phyloP scores from a whole-genome alignment of 2,113 vertebrate genomes.

The Nothobranchius furzeri region DNA sequence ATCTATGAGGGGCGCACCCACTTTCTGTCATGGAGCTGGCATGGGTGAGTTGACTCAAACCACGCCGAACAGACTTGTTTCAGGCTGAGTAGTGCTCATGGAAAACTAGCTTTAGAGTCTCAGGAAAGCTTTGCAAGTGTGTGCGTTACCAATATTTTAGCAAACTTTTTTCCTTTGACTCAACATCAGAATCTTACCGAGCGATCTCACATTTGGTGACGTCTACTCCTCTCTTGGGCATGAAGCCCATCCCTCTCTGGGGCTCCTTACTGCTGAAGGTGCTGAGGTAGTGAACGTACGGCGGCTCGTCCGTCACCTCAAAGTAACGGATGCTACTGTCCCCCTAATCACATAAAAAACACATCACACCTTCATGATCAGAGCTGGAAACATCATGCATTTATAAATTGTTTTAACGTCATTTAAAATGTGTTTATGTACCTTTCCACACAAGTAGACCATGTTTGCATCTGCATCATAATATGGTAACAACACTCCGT shows the following conservation, averaged over 20 bases:
- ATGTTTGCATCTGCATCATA: constrained; percentile 94
- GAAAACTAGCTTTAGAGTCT: no score
- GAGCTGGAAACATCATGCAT: neutral
- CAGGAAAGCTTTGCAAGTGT: no score
- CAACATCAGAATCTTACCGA: constrained; percentile 77
- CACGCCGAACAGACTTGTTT: no score
- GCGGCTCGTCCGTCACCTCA: constrained; percentile 93
- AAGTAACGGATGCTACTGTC: constrained; percentile 98
- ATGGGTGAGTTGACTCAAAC: no score
- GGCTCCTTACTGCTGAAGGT: constrained; percentile 98
- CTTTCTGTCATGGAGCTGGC: no score
- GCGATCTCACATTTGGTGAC: constrained; percentile 98
- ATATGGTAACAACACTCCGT: constrained; percentile 93
- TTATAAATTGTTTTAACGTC: neutral
- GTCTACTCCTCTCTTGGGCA: constrained; percentile 94
- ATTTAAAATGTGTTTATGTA: constrained; percentile 49
- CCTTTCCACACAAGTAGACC: constrained; percentile 96
- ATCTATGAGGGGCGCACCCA: no score
- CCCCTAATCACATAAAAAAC: constrained; percentile 75
- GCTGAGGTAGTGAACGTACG: constrained; percentile 95
- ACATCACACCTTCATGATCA: neutral
- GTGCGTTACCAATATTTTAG: no score
- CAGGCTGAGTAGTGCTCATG: no score
- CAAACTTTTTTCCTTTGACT: no score
- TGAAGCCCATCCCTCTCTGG: constrained; percentile 96